A percentile compares a stretch with the other conserved stretches of the same genome.
These are phyloP conservation scores for Xenentodon cancila DNA, from an alignment of 2,797 vertebrate species.

Conservation along the genomic window DNA sequence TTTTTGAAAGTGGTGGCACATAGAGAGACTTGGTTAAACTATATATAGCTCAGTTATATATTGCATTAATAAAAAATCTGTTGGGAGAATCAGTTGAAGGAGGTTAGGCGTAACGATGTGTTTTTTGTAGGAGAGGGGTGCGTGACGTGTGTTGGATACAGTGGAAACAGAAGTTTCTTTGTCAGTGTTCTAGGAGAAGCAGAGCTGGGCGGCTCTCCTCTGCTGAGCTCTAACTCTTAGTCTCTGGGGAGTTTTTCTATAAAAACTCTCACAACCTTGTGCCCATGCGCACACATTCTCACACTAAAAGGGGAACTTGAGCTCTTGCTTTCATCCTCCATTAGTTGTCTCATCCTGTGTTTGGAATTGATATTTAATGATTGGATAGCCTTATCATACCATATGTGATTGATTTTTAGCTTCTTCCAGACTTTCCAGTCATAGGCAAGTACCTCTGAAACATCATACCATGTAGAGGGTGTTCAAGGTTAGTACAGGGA, in stretches of 20 bases:
- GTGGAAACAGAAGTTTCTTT: conserved; percentile 81
- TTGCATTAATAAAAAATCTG: conserved; percentile 30
- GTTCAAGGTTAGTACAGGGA: conserved; percentile 4
- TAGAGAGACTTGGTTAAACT: conserved; percentile 29
- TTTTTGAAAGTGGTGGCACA: conserved; percentile 45
- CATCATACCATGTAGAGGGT: background rate
- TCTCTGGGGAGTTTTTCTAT: conserved; percentile 60
- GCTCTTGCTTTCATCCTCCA: conserved; percentile 10
- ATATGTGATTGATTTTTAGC: conserved; percentile 41
- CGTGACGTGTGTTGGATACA: conserved; percentile 72
- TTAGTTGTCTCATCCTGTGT: background rate
- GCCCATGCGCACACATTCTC: conserved; percentile 1
- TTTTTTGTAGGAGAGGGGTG: conserved; percentile 39
- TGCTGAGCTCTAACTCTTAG: conserved; percentile 44
- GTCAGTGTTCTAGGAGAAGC: conserved; percentile 56
- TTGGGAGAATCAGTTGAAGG: conserved; percentile 44
- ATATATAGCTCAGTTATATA: conserved; percentile 41
- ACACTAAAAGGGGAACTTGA: conserved; percentile 15
- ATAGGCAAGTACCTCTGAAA: conserved; percentile 13
- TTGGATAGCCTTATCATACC: conserved; percentile 13
- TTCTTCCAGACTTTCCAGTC: conserved; percentile 12
- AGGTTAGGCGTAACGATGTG: conserved; percentile 44
- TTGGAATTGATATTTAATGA: conserved; percentile 6
- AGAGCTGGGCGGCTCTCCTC: conserved; percentile 23
- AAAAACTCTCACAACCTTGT: conserved; percentile 35